Base-by-base conservation (phyloP, 2,888 invertebrate genomes). In the Cephus pygmeus region DNA sequence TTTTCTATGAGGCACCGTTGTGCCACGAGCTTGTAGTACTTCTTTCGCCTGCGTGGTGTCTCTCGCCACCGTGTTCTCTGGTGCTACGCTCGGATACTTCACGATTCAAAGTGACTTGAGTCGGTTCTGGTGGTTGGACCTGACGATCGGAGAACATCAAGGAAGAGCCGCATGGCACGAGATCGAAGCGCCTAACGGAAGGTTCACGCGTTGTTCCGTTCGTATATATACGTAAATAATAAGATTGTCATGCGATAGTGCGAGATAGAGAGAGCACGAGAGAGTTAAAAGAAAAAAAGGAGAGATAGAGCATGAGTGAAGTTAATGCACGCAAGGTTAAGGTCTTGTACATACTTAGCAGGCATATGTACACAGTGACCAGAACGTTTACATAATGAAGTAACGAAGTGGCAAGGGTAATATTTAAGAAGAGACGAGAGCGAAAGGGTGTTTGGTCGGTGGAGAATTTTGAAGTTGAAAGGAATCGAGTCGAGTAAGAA, bases 331-430 rank as follows among this genome's bases (percentile, higher is more conserved):
- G 23, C 56, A 56, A 56, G 56, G 56, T 56, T 81, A 79, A 76
- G 83, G 85, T 86, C 87, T 88, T 87, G 85, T 83, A 87, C 89
- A 89, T 90, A 90, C 81, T 89, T 89, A 89, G 81, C 82, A 86
- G 84, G 85, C 84, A 87, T 85, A 85, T 80, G 76, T 84, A 88
- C 56, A 56, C 56, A 56, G 56, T 56, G 56, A 56, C 56, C 56
- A 23, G 56, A 83, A 85, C 87, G 86, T 90, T 86, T 87, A 86
- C 23, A 56, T 56, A 23, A 88, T 86, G 83, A 87, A 87, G 86
- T 90, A 88, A 88, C 86, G 84, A 86, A 86, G 88, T 87, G 86
- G 86, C 87, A 85, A 84, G 85, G 85, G 78, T 81, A 80, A 79
- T 40, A 68, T 73, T 40, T 76, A 75, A 69, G 74, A 76, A 80